phyloP scores from a whole-genome alignment of 1,140 invertebrate genomes.

The Caerostris extrusa region DNA sequence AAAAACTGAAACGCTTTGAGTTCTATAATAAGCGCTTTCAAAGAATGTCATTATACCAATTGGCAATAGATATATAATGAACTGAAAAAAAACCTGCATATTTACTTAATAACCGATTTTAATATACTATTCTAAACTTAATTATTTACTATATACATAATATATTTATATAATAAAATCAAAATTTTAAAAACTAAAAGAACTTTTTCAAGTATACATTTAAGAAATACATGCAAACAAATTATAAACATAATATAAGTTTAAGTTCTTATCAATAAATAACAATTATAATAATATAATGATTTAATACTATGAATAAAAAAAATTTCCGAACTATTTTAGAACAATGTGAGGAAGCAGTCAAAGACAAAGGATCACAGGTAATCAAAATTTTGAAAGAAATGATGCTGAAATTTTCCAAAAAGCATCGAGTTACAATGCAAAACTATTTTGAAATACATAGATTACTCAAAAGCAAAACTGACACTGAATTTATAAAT shows the following conservation, averaged over 20 bases:
- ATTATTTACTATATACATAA: no score
- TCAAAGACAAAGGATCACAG: conserved; percentile 69
- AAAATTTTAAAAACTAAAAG: neutral
- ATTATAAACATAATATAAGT: no score
- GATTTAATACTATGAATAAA: neutral
- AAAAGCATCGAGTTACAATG: neutral
- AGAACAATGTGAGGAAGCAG: conserved; percentile 10
- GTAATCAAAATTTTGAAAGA: conserved; percentile 30
- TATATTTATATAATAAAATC: no score
- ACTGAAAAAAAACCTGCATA: no score
- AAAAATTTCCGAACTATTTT: neutral
- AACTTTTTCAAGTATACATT: neutral
- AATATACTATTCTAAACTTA: no score
- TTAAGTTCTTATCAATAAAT: no score
- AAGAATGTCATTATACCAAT: no score
- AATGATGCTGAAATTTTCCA: neutral
- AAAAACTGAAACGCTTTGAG: no score
- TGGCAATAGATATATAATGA: no score
- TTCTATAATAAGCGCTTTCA: no score
- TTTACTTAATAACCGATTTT: no score
- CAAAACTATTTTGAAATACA: neutral
- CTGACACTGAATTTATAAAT: neutral
- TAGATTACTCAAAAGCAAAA: conserved; percentile 12
- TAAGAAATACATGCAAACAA: neutral
- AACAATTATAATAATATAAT: no score